Base-by-base conservation (phyloP, 2,888 invertebrate genomes). In the Cosmia trapezina region DNA sequence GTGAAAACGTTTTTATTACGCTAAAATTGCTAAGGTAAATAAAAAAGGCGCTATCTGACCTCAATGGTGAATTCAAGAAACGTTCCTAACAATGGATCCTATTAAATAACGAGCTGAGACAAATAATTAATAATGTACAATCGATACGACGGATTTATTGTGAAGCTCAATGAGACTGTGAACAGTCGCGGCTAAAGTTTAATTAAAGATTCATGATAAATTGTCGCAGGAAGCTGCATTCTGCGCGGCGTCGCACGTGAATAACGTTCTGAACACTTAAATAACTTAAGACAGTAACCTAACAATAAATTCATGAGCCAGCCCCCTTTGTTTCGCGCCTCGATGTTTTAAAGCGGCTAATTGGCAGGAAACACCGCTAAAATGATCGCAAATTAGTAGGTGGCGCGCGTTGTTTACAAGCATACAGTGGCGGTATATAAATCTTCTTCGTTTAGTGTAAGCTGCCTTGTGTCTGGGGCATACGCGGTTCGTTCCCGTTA, bases 121-220 rank as follows among this genome's bases (percentile, higher is more conserved):
- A 72, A 72, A 77, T 77, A 85, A 86, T 84, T 86, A 86, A 86
- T 85, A 82, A 80, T 66, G 73, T 60, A 72, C 77, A 83, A 88
- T 86, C 86, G 83, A 86, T 81, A 80, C 75, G 67, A 68, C 54
- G 81, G 85, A 88, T 88, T 91, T 90, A 91, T 91, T 91, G 89
- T 89, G 88, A 90, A 89, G 89, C 91, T 93, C 92, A 93, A 93
- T 92, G 92, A 93, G 92, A 89, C 91, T 87, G 90, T 89, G 91
- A 93, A 90, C 93, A 94, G 93, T 93, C 93, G 92, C 91, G 92
- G 94, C 91, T 94, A 93, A 95, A 96, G 93, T 96, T 96, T 96
- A 96, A 96, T 96, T 96, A 96, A 96, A 96, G 96, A 96, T 96
- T 95, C 95, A 96, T 95, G 96, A 96, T 96, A 96, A 95, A 96